Evolutionary conservation across 2,113 vertebrate genomes (phyloP).

Genomic region (Phalacrocorax carbo): DNA sequence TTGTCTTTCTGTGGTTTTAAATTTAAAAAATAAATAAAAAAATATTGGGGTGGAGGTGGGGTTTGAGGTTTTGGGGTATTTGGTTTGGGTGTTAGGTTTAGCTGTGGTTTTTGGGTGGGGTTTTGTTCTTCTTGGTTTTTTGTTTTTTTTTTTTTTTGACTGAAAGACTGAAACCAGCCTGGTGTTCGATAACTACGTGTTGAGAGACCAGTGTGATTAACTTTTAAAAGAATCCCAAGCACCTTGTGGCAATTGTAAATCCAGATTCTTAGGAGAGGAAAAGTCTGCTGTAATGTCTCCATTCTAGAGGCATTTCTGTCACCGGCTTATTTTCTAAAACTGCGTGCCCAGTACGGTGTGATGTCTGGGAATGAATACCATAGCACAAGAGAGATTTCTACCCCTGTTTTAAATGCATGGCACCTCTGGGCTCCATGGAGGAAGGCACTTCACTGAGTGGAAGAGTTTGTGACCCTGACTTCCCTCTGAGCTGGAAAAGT

Average conservation of each 20-base stretch:
- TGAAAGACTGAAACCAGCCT: conserved; percentile 62
- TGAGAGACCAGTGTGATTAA: background rate
- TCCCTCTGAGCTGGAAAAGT: background rate
- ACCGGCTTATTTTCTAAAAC: background rate
- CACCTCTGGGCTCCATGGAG: background rate
- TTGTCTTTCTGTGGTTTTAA: background rate
- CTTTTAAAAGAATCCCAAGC: background rate
- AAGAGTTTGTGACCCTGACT: background rate
- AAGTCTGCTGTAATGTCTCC: background rate
- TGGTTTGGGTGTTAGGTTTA: too few relatives aligned
- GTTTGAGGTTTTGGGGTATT: background rate
- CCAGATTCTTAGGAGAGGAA: background rate
- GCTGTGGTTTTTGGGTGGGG: too few relatives aligned
- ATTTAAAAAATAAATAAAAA: background rate
- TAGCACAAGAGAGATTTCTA: background rate
- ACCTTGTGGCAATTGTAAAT: background rate
- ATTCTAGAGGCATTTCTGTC: background rate
- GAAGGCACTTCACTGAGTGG: background rate
- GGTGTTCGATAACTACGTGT: conserved; percentile 44
- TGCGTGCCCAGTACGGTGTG: background rate
- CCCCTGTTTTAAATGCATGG: background rate
- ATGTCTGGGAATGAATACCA: background rate
- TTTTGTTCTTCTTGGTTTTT: background rate
- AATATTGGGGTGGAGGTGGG: too few relatives aligned
- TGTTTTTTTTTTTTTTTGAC: background rate